Conservation (phyloP, 2,113 vertebrate genomes). For the Pomatorhinus ruficollis region DNA sequence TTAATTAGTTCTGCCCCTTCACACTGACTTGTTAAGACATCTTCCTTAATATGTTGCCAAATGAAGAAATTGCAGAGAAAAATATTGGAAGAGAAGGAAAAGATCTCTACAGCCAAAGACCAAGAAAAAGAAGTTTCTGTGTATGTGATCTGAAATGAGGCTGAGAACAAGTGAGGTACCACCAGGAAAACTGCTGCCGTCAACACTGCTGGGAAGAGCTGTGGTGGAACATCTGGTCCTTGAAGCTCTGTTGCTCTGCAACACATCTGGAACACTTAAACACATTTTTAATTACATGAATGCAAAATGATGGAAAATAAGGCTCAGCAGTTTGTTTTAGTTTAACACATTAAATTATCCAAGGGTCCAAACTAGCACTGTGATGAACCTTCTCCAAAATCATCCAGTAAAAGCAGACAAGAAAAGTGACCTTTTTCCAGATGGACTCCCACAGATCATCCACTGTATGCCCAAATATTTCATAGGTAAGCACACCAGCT, state of each 20-base stretch:
- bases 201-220: not conserved
- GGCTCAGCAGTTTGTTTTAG: not conserved
- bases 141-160: not conserved
- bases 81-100: not conserved
- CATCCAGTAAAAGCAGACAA: not conserved
- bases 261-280: not conserved
- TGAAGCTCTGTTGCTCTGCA: not conserved
- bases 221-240: not conserved
- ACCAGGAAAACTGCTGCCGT: not conserved
- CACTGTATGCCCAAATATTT: not conserved
- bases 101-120: not conserved
- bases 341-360: not conserved
- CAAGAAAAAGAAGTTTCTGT: not conserved
- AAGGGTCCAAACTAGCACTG: not conserved
- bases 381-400: not conserved
- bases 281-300: not conserved
- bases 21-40: not conserved
- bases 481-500: not conserved
- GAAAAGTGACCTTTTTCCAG: not conserved
- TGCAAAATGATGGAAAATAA: not conserved
- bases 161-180: not conserved
- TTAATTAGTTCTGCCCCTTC: slow-evolving; percentile 12
- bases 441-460: not conserved
- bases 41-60: not conserved
- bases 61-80: not conserved